Conservation (phyloP, 2,797 vertebrate species). For the Myripristis jacobus region DNA sequence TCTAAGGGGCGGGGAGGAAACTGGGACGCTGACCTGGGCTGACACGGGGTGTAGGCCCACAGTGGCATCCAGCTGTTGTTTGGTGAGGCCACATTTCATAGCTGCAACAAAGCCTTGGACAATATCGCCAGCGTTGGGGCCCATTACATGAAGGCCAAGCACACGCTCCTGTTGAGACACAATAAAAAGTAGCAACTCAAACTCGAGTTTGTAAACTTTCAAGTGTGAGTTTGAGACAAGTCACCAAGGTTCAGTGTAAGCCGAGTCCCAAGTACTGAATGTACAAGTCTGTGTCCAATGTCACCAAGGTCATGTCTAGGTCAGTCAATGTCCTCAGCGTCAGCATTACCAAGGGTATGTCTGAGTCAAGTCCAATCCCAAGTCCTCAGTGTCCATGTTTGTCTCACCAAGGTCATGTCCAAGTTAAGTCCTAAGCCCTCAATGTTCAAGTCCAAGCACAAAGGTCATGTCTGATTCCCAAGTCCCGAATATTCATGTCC, state of each 20-base stretch:
- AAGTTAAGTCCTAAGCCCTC: too few relatives aligned
- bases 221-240: not conserved
- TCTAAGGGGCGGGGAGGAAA: not conserved
- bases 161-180: conserved; percentile 82
- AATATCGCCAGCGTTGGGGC: conserved; percentile 87
- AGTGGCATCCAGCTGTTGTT: conserved; percentile 83
- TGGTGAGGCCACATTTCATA: conserved; percentile 87
- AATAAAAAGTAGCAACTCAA: not conserved
- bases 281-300: too few relatives aligned
- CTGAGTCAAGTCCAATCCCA: too few relatives aligned
- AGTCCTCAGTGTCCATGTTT: too few relatives aligned
- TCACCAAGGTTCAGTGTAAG: not conserved
- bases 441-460: too few relatives aligned
- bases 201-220: not conserved
- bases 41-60: conserved; percentile 86
- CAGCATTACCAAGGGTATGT: too few relatives aligned
- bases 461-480: too few relatives aligned
- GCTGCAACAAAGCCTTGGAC: conserved; percentile 87
- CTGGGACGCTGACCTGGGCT: conserved; percentile 82
- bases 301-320: too few relatives aligned
- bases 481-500: too few relatives aligned
- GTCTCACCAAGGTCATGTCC: too few relatives aligned
- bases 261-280: too few relatives aligned
- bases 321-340: too few relatives aligned
- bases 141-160: conserved; percentile 87